Evolutionary conservation across 2,113 vertebrate species (phyloP).

Genomic region (Phycodurus eques): DNA sequence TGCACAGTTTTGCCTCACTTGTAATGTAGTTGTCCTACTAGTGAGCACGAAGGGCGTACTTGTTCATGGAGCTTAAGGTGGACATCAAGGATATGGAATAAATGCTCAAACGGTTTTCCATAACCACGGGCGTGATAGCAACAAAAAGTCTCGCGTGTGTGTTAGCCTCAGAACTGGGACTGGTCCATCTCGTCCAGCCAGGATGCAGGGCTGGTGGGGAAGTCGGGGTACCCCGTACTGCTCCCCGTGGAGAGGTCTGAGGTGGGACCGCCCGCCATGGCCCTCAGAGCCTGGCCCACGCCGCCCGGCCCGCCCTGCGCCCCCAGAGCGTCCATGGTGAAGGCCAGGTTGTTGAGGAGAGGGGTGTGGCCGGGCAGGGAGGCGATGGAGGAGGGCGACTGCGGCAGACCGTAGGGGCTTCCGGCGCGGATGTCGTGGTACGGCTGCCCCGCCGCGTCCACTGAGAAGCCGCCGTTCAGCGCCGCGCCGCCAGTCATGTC

Average conservation of each 20-base stretch:
- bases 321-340: slow-evolving; percentile 88
- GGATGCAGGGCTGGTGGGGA: slow-evolving; percentile 96
- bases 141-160: slow-evolving; percentile 49
- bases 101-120: background rate
- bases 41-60: background rate
- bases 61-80: background rate
- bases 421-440: slow-evolving; percentile 91
- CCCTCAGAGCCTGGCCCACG: slow-evolving; percentile 88
- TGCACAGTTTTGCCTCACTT: too few relatives aligned
- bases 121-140: slow-evolving; percentile 33
- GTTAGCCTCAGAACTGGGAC: slow-evolving; percentile 86
- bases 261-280: slow-evolving; percentile 90
- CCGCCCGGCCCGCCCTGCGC: slow-evolving; percentile 81
- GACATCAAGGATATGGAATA: background rate
- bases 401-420: slow-evolving; percentile 91
- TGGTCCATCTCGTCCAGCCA: slow-evolving; percentile 99
- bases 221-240: slow-evolving; percentile 98
- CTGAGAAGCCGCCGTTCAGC: slow-evolving; percentile 86
- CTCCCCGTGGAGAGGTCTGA: slow-evolving; percentile 98
- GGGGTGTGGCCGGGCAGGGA: slow-evolving; percentile 91
- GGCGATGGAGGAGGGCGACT: slow-evolving; percentile 93
- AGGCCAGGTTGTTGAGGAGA: slow-evolving; percentile 89
- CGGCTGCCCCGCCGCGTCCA: slow-evolving; percentile 85
- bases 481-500: slow-evolving; percentile 82
- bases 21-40: background rate